Conservation (phyloP, 2,113 vertebrate genomes). For the Oreotrochilus melanogaster region DNA sequence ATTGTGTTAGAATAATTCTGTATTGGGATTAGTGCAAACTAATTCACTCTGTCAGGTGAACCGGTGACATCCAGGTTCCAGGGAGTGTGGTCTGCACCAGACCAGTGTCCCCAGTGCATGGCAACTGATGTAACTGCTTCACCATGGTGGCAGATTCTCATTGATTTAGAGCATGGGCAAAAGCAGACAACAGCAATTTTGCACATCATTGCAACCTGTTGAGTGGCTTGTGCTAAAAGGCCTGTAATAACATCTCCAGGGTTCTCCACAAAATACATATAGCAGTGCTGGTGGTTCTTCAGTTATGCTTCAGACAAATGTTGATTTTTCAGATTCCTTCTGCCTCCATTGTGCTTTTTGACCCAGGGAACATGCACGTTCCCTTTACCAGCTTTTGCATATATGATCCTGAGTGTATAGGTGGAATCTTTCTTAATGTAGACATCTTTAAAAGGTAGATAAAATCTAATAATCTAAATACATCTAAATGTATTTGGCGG, state of each 20-base stretch:
- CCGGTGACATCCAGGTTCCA: conserved; percentile 15
- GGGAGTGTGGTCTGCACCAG: background rate
- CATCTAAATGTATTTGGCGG: background rate
- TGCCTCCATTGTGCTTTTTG: background rate
- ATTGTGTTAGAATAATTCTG: background rate
- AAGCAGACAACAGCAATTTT: background rate
- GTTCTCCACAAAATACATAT: background rate
- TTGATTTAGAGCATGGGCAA: background rate
- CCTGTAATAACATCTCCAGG: rapidly evolving
- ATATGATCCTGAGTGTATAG: background rate
- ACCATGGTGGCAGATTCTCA: background rate
- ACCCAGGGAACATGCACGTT: background rate
- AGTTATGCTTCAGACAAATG: background rate
- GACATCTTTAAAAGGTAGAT: background rate
- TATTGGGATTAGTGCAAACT: background rate
- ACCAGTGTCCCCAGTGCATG: background rate
- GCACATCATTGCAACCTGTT: background rate
- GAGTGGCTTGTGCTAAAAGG: background rate
- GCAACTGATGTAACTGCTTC: background rate
- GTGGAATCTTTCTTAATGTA: background rate
- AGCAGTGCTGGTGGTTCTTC: background rate
- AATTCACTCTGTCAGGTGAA: conserved; percentile 10
- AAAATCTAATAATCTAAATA: background rate
- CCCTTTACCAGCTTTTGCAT: background rate
- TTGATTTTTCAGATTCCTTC: background rate